Evolutionary conservation across 1,140 invertebrate species (phyloP).

Genomic region (Bombus huntii): DNA sequence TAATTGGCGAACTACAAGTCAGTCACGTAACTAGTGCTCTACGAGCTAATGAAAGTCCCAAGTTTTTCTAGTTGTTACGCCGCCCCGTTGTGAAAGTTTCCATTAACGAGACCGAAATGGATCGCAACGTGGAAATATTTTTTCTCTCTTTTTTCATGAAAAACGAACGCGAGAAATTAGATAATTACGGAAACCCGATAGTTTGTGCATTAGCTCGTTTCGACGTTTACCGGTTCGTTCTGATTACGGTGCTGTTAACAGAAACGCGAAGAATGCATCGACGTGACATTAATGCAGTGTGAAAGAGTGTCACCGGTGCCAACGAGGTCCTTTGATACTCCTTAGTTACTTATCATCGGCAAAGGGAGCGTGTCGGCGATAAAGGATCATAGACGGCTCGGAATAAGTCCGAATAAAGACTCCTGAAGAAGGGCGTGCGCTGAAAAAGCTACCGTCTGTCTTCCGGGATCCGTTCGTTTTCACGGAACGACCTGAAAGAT

Average conservation of each 20-base stretch:
- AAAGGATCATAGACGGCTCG: conserved; percentile 39
- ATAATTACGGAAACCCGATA: background rate
- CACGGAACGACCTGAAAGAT: conserved; percentile 51
- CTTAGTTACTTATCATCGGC: conserved; percentile 56
- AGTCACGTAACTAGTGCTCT: conserved; percentile 13
- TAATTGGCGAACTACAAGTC: conserved; percentile 11
- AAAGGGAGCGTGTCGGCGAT: conserved; percentile 8
- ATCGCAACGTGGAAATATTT: background rate
- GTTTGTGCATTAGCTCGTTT: background rate
- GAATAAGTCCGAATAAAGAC: conserved; percentile 31
- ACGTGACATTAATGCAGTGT: background rate
- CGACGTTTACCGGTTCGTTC: background rate
- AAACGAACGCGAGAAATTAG: background rate
- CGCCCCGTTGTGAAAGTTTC: conserved; percentile 16
- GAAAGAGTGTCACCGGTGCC: conserved; percentile 33
- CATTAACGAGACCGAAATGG: conserved; percentile 1
- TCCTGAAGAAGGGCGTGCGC: background rate
- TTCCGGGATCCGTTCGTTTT: conserved; percentile 52
- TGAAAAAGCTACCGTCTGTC: conserved; percentile 42
- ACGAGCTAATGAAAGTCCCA: conserved; percentile 20
- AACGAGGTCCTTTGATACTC: conserved; percentile 51
- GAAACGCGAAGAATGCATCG: conserved; percentile 1
- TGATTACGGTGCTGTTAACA: background rate
- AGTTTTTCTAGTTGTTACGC: conserved; percentile 21
- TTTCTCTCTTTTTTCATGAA: background rate